phyloP scores from a whole-genome alignment of 2,888 invertebrate species.

The Hypselothyrea guttata region DNA sequence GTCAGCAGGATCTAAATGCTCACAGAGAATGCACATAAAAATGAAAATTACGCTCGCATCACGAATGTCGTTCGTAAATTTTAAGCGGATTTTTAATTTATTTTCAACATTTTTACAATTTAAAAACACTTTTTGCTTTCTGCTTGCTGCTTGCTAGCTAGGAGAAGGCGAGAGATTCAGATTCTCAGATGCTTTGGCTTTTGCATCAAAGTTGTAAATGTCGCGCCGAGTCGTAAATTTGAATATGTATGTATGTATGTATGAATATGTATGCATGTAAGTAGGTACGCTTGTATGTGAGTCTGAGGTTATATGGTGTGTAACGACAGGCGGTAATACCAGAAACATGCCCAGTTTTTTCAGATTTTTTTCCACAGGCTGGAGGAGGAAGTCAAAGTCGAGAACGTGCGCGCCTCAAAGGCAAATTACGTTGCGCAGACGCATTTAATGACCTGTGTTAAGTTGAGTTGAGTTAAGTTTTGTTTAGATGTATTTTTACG shows the following conservation, averaged over 20 bases:
- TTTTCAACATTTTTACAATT: conserved; percentile 74
- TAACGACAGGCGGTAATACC: conserved; percentile 50
- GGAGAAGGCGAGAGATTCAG: conserved; percentile 19
- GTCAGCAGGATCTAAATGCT: conserved; percentile 58
- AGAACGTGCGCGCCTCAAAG: conserved; percentile 66
- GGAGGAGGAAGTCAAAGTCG: conserved; percentile 35
- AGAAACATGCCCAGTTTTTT: conserved; percentile 39
- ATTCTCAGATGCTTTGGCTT: conserved; percentile 32
- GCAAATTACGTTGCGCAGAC: conserved; percentile 76
- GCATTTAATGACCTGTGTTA: conserved; percentile 68
- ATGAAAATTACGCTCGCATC: conserved; percentile 26
- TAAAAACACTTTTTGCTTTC: conserved; percentile 51
- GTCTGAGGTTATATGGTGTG: conserved; percentile 57
- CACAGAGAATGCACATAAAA: conserved; percentile 42
- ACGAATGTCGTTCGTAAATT: conserved; percentile 45
- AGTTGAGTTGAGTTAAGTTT: conserved; percentile 24
- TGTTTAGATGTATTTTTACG: conserved; percentile 50
- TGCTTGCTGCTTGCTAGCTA: conserved; percentile 19
- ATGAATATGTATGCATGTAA: conserved; percentile 16
- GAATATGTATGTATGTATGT: conserved; percentile 16
- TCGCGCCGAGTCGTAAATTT: conserved; percentile 77
- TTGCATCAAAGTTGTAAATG: conserved; percentile 78
- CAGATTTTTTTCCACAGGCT: conserved; percentile 6
- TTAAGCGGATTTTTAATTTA: conserved; percentile 69
- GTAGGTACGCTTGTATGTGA: conserved; percentile 22